Evolutionary conservation across 37 sponge, comb jelly and placozoan species (phyloP).

Genomic region (Beroe ovata): DNA sequence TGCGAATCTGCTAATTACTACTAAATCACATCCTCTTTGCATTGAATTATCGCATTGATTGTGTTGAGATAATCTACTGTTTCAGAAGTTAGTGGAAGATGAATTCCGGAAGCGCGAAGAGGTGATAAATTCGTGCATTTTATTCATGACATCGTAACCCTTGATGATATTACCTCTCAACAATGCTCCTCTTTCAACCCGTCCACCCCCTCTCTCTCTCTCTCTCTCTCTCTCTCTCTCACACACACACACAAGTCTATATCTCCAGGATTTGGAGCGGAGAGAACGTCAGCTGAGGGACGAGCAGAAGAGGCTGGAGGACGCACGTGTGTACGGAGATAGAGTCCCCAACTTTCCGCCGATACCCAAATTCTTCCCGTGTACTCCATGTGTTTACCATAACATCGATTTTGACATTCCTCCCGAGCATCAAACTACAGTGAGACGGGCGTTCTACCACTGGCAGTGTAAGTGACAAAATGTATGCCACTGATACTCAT

Average conservation of each 20-base stretch:
- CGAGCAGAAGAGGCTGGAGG: constrained; percentile 56
- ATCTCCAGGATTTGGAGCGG: constrained; percentile 21
- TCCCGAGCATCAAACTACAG: constrained; percentile 42
- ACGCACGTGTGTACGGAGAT: constrained; percentile 52
- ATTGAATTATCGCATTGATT: too few relatives aligned
- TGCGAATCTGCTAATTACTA: too few relatives aligned
- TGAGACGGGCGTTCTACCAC: constrained; percentile 43
- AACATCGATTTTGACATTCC: constrained; percentile 64
- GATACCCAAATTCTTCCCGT: constrained; percentile 37
- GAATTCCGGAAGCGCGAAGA: constrained; percentile 60
- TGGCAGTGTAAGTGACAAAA: constrained; percentile 51
- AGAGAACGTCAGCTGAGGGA: constrained; percentile 47
- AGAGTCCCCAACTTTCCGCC: constrained; percentile 63
- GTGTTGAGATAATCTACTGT: too few relatives aligned
- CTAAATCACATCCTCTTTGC: too few relatives aligned
- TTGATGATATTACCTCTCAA: too few relatives aligned
- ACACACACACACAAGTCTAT: neutral
- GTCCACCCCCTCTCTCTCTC: neutral
- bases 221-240: neutral
- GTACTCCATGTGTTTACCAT: constrained; percentile 52
- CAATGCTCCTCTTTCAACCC: too few relatives aligned
- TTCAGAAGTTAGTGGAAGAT: constrained; percentile 56
- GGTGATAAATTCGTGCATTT: constrained; percentile 54
- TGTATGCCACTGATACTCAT: too few relatives aligned
- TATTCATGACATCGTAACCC: too few relatives aligned